Evolutionary conservation across 2,888 invertebrate species (phyloP).

Genomic region (Alviniconcha strummeri): DNA sequence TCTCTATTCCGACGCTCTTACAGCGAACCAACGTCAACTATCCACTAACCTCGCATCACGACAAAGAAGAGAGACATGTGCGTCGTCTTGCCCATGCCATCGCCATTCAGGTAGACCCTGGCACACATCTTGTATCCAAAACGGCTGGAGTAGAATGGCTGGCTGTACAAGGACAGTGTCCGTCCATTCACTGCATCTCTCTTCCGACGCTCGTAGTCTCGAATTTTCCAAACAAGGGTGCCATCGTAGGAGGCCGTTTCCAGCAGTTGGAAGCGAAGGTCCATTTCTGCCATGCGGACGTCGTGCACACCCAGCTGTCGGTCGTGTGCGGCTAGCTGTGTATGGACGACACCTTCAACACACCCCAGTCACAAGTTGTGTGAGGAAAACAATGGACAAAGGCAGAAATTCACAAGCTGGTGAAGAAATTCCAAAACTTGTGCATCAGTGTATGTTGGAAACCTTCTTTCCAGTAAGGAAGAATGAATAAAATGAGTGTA

Average conservation of each 20-base stretch:
- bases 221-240: constrained; percentile 67
- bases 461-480: too few species aligned
- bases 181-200: constrained; percentile 59
- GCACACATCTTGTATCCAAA: constrained; percentile 71
- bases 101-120: constrained; percentile 69
- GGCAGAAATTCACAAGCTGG: too few species aligned
- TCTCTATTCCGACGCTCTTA: constrained; percentile 55
- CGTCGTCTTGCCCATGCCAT: constrained; percentile 67
- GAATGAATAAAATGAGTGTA: too few species aligned
- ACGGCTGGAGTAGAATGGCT: constrained; percentile 68
- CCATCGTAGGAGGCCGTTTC: constrained; percentile 67
- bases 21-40: too few species aligned
- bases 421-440: too few species aligned
- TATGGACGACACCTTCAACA: not conserved
- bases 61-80: constrained; percentile 70
- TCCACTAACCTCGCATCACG: constrained; percentile 54
- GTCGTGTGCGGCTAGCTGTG: not conserved
- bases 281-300: constrained; percentile 61
- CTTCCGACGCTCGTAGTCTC: constrained; percentile 62
- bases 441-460: too few species aligned
- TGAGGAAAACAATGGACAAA: too few species aligned
- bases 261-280: constrained; percentile 63
- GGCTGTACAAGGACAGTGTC: constrained; percentile 66
- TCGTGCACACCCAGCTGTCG: constrained; percentile 43
- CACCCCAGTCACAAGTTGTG: not conserved